A percentile compares a stretch with the other conserved stretches of the same genome.
phyloP scores from a whole-genome alignment of 2,888 invertebrate genomes.

The Rhabditoides inermis region DNA sequence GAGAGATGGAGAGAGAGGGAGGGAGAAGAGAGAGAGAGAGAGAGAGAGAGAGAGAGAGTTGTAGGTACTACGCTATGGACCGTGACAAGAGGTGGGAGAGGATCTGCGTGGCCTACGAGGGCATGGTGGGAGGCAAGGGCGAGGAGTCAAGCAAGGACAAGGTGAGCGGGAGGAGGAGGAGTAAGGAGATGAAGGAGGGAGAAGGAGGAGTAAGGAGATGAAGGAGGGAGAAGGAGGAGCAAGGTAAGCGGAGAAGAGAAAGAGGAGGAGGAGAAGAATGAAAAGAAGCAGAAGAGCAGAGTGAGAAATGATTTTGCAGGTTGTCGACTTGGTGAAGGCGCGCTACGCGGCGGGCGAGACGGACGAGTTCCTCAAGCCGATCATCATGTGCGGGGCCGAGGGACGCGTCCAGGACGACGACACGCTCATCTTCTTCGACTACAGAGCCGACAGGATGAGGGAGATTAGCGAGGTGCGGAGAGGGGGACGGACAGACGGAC shows the following conservation, averaged over 20 bases:
- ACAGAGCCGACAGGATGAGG: constrained; percentile 56
- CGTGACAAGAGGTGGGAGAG: constrained; percentile 52
- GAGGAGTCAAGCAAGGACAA: constrained; percentile 46
- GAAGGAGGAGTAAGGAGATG: no score
- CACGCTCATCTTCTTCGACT: constrained; percentile 56
- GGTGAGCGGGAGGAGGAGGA: no score
- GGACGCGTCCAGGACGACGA: constrained; percentile 50
- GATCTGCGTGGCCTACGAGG: constrained; percentile 54
- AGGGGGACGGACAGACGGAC: no score
- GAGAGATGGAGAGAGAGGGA: background rate
- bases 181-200: no score
- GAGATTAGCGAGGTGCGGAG: constrained; percentile 52
- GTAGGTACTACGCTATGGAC: constrained; percentile 57
- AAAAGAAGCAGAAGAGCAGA: no score
- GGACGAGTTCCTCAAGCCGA: constrained; percentile 56
- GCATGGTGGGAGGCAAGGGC: constrained; percentile 53
- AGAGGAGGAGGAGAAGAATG: no score
- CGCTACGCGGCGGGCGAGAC: constrained; percentile 53
- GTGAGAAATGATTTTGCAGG: constrained; percentile 13
- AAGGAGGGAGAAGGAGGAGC: no score
- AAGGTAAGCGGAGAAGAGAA: no score
- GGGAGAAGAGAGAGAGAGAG: background rate
- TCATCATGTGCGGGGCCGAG: constrained; percentile 29
- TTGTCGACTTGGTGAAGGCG: constrained; percentile 41
- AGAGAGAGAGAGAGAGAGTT: background rate